These are phyloP conservation scores for Cichlasoma orientale DNA, from an alignment of 2,797 vertebrate species.

Conservation along the genomic window DNA sequence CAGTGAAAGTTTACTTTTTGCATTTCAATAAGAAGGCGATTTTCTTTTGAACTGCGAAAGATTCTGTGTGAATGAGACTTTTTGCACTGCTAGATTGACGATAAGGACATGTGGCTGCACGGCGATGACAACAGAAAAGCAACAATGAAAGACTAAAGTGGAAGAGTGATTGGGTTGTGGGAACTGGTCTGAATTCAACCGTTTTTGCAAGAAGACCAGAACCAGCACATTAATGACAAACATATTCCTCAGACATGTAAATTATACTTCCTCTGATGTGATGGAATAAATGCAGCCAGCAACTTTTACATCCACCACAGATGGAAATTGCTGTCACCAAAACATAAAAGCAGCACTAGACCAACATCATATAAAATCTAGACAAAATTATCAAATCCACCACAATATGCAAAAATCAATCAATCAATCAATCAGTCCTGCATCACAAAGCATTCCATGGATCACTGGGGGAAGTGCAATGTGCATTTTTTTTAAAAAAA, in stretches of 20 bases:
- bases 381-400: neutral
- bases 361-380: neutral
- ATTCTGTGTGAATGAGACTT: neutral
- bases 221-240: neutral
- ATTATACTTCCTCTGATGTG: neutral
- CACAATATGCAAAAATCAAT: neutral
- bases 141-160: slow-evolving; percentile 17
- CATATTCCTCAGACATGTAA: neutral
- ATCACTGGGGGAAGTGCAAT: neutral
- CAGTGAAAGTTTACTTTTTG: slow-evolving; percentile 10
- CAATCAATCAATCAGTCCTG: neutral
- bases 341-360: neutral
- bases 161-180: neutral
- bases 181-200: slow-evolving; percentile 11
- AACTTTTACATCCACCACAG: neutral
- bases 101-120: slow-evolving; percentile 11
- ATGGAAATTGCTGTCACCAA: neutral
- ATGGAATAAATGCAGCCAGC: neutral
- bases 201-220: neutral
- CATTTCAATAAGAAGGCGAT: slow-evolving; percentile 21
- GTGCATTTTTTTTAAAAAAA: too few species aligned
- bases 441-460: neutral
- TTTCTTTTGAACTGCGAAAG: slow-evolving; percentile 28
- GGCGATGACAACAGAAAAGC: slow-evolving; percentile 4
- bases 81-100: slow-evolving; percentile 4